phyloP scores from a whole-genome alignment of 2,888 invertebrate genomes.

The Penaeus monodon region DNA sequence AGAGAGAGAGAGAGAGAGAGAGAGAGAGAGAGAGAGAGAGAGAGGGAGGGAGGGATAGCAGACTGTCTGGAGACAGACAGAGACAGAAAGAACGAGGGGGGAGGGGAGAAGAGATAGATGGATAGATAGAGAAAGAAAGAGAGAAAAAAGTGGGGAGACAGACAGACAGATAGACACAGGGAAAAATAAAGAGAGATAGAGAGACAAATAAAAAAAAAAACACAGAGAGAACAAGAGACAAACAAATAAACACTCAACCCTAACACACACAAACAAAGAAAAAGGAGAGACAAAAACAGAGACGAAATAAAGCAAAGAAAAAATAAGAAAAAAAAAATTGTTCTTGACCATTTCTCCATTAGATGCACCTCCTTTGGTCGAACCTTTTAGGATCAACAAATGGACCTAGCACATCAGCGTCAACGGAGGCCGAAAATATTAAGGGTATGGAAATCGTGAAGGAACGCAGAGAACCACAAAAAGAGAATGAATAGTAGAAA shows the following conservation, averaged over 20 bases:
- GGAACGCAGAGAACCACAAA: not conserved
- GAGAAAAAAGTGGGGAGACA: not conserved
- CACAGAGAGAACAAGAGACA: not conserved
- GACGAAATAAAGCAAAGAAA: too few species aligned
- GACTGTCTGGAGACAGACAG: not conserved
- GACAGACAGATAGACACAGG: not conserved
- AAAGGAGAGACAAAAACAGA: too few species aligned
- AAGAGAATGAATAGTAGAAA: not conserved
- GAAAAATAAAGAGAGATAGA: not conserved
- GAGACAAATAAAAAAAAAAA: not conserved
- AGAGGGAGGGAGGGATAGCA: not conserved
- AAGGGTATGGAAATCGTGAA: too few species aligned
- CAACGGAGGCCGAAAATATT: too few species aligned
- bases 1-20: not conserved
- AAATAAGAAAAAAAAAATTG: too few species aligned
- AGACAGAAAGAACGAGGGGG: too few species aligned
- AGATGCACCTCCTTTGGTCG: too few species aligned
- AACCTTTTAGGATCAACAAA: too few species aligned
- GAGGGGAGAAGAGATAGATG: not conserved
- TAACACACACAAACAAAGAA: too few species aligned
- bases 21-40: not conserved
- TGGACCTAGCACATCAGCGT: too few species aligned
- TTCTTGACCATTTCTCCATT: too few species aligned
- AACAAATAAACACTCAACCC: too few species aligned
- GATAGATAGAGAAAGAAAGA: not conserved